Conservation (phyloP, 2,797 vertebrate genomes). For the Neomorphus geoffroyi region DNA sequence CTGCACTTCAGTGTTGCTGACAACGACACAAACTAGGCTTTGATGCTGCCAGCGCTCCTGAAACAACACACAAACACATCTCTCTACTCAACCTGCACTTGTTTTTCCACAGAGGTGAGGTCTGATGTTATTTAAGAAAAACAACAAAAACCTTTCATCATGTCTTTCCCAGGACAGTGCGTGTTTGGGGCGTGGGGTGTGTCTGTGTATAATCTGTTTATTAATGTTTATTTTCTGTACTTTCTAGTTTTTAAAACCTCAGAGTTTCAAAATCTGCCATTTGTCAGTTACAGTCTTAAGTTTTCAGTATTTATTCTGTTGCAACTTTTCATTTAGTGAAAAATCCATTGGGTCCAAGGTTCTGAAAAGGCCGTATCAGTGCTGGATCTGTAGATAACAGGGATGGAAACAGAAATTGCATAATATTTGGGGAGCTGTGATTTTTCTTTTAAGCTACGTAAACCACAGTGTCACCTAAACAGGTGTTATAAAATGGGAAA, state of each 20-base stretch:
- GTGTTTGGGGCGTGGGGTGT: background rate
- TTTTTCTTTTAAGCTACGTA: background rate
- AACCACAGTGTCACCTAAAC: background rate
- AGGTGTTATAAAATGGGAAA: background rate
- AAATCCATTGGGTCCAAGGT: background rate
- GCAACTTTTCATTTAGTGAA: background rate
- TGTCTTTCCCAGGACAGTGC: background rate
- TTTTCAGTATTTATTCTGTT: background rate
- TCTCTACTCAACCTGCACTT: background rate
- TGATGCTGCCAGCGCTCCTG: background rate
- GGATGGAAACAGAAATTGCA: background rate
- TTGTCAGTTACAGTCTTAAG: background rate
- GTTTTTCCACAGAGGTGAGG: background rate
- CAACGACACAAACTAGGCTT: background rate
- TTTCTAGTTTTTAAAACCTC: background rate
- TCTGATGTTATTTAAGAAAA: background rate
- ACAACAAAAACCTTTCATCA: background rate
- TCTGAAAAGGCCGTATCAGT: background rate
- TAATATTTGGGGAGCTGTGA: background rate
- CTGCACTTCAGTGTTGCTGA: background rate
- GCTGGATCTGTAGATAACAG: background rate
- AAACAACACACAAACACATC: rapidly evolving
- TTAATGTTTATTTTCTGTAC: background rate
- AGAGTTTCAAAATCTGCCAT: background rate
- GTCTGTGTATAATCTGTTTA: background rate